Evolutionary conservation across 1,140 invertebrate species (phyloP), one percentile per base, ranked within the genome.

Genomic region (Penaeus japonicus): DNA sequence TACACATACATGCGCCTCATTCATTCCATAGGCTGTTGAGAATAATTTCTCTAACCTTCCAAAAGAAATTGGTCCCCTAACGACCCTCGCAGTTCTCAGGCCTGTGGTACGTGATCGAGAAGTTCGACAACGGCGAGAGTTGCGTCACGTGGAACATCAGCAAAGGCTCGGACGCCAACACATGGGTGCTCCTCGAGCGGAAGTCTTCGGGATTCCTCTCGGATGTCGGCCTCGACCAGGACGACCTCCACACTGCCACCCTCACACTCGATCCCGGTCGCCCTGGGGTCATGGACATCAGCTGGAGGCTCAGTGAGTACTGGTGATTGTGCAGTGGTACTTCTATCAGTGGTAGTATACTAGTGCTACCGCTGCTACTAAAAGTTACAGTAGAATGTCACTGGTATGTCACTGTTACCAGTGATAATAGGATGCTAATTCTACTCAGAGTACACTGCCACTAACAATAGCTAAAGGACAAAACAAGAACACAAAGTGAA

Each of bases 91-190:
- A 96, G 96, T 94, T 97, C 92, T 92, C 97, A 57, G 96, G 96
- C 0, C 91, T 95, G 27, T 97, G 96, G 96, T 96, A 96, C 92
- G 96, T 96, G 0, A 95, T 97, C n/a, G 95, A 97, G 92, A 97
- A 96, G 92, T 96, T 96, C 3, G 96, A 95, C 4, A 96, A 96
- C 0, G 95, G 94, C 0, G 96, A 96, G 59, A 94, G 94, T 89
- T 97, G 96, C 92, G 94, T 97, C 89, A 94, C 94, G 5, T 96
- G 97, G 92, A 96, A 96, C 92, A 96, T 96, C 91, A 96, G 95
- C 0, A 93, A 93, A 79, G 90, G 77, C 2, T 15, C 89, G 17
- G 94, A 94, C 0, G 93, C 95, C 0, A 94, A 94, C 0, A 94
- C 94, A 89, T 96, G 96, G 91, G 91, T 94, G 59, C 91, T 97